Percentiles rank a stretch among this genome's conserved stretches.
phyloP scores from a whole-genome alignment of 2,113 vertebrate genomes.

The Hyperoodon ampullatus region DNA sequence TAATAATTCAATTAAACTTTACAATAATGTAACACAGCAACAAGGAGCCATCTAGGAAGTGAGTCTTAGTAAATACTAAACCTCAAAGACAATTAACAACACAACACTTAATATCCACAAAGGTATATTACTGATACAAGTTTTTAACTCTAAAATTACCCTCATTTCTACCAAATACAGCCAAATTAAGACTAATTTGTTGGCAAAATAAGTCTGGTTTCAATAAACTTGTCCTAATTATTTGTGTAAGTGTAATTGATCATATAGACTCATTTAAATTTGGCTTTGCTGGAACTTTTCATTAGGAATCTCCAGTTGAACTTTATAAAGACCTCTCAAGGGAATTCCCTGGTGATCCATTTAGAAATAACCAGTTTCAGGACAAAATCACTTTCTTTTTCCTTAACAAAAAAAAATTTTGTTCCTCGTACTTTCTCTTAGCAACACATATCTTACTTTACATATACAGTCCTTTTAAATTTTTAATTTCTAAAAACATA shows the following conservation, averaged over 20 bases:
- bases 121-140: not conserved
- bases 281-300: not conserved
- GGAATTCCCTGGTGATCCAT: not conserved
- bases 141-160: not conserved
- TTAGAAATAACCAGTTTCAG: not conserved
- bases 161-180: not conserved
- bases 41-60: not conserved
- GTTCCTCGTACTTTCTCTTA: not conserved
- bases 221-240: not conserved
- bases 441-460: not conserved
- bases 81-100: not conserved
- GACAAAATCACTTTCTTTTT: not conserved
- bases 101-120: not conserved
- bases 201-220: not conserved
- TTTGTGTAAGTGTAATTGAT: not conserved
- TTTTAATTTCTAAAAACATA: not conserved
- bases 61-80: not conserved
- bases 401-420: not conserved
- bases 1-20: not conserved
- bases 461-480: not conserved
- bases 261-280: not conserved
- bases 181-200: not conserved
- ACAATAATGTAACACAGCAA: not conserved
- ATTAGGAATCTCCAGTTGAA: not conserved
- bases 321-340: not conserved